These are phyloP conservation scores for Sciurus niger DNA, from an alignment of 2,113 vertebrate genomes.

Conservation along the genomic window DNA sequence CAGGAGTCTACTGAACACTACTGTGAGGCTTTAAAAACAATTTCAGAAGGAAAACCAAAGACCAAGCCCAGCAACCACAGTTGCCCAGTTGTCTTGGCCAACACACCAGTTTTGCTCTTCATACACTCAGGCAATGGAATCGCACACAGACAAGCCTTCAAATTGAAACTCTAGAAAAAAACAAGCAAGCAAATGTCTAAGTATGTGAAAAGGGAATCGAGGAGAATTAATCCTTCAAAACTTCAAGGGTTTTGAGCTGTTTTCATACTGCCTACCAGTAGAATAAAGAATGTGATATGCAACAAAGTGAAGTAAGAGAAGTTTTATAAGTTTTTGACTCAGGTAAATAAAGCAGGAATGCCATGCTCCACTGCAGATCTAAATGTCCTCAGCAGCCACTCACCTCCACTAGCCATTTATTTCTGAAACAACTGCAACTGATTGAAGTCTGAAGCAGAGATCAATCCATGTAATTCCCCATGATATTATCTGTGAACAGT, in stretches of 20 bases:
- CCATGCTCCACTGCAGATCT: not conserved
- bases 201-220: not conserved
- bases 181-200: not conserved
- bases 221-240: not conserved
- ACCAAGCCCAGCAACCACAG: not conserved
- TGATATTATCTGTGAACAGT: not conserved
- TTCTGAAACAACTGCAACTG: not conserved
- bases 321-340: not conserved
- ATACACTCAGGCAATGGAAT: not conserved
- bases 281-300: not conserved
- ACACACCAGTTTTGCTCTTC: not conserved
- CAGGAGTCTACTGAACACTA: not conserved
- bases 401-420: too few species aligned
- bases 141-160: not conserved
- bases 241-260: not conserved
- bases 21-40: not conserved
- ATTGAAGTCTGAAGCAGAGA: not conserved
- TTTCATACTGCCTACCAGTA: not conserved
- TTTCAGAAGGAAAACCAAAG: constrained; percentile 7
- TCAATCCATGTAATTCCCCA: not conserved
- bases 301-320: not conserved
- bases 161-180: not conserved
- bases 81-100: not conserved
- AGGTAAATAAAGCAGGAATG: not conserved
- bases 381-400: fast-evolving